Evolutionary conservation across 2,888 invertebrate species (phyloP), one percentile per base, ranked within the genome.

Genomic region (Andrena bicolor): DNA sequence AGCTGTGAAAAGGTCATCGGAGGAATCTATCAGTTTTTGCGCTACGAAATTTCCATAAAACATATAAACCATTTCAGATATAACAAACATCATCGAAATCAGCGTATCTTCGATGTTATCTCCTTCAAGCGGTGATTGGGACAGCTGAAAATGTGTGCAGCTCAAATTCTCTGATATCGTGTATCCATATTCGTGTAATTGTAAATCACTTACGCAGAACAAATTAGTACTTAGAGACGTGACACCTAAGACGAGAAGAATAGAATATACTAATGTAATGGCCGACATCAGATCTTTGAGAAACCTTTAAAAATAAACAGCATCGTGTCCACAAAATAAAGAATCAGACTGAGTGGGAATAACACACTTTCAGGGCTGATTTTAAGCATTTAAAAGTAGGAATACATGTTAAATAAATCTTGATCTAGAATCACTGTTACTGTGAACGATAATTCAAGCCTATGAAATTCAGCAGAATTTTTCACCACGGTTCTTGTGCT

Each of bases 221-320:
- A 69, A 26, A 51, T 41, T 26, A n/a, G 35, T 0, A 10, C 28
- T 30, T 6, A 76, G 0, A 28, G 63, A 61, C 3, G 5, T 1
- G 4, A 75, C 13, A 13, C 23, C 41, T 16, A 65, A 8, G 16
- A 20, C 4, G 58, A 71, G 49, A 7, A 71, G 0, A 71, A 64
- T 23, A n/a, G 41, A 58, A 41, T 71, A 71, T 6, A 64, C 2
- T 7, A 32, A 3, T 23, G 2, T 5, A 20, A 69, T 10, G 13
- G 20, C 23, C 2, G 10, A 51, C 23, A 0, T n/a, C 16, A 69
- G 0, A 3, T 5, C 3, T 2, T 41, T 20, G 26, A 16, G 0
- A 35, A 63, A 69, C 69, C 76, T 76, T 76, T 41, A 56, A 69
- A 23, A 76, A 61, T 8, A 53, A n/a, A 64, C 16, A 13, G 2